phyloP scores from a whole-genome alignment of 2,888 invertebrate genomes.

The Biston stratarius region DNA sequence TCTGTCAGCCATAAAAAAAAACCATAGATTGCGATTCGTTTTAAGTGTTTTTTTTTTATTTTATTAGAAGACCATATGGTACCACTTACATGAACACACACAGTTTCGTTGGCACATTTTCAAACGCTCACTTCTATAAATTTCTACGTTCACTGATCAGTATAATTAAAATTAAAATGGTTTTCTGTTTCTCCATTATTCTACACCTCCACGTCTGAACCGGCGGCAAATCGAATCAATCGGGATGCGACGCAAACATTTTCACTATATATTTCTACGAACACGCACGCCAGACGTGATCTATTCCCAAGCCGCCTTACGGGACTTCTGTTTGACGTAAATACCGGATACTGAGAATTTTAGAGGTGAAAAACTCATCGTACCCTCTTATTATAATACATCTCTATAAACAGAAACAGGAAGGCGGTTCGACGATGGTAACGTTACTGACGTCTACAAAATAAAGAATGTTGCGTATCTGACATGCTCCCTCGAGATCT shows the following conservation, averaged over 20 bases:
- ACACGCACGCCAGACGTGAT: slow-evolving; percentile 23
- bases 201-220: slow-evolving; percentile 41
- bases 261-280: slow-evolving; percentile 62
- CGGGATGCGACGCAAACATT: slow-evolving; percentile 67
- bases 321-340: slow-evolving; percentile 11
- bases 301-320: slow-evolving; percentile 17
- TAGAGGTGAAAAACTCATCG: background rate
- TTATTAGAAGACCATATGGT: too few species aligned
- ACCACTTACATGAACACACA: too few species aligned
- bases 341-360: background rate
- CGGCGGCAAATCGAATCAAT: slow-evolving; percentile 72
- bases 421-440: background rate
- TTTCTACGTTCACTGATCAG: too few species aligned
- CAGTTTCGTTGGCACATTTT: too few species aligned
- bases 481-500: too few species aligned
- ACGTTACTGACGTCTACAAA: too few species aligned
- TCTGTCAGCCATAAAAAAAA: too few species aligned
- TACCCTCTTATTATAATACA: too few species aligned
- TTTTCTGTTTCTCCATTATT: background rate
- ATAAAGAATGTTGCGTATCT: too few species aligned
- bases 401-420: background rate
- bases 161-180: background rate
- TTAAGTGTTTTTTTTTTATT: too few species aligned
- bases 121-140: too few species aligned
- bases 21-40: too few species aligned